phyloP scores from a whole-genome alignment of 1,140 invertebrate species.

The Drosophila nebulosa region DNA sequence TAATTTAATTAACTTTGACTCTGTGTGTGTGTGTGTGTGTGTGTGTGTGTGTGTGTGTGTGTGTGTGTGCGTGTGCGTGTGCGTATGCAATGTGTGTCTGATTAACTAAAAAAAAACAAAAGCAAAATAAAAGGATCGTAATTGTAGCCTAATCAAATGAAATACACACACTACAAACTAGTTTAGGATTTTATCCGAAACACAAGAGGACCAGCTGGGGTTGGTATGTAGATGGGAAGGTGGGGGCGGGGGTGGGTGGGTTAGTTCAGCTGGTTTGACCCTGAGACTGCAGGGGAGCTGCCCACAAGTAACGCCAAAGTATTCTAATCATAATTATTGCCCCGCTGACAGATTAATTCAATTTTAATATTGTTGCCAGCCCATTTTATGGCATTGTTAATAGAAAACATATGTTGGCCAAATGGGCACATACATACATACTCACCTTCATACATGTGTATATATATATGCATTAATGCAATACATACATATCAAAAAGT shows the following conservation, averaged over 20 bases:
- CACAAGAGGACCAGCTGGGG: background rate
- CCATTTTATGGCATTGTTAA: constrained; percentile 17
- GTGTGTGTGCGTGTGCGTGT: constrained; percentile 6
- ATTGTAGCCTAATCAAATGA: constrained; percentile 51
- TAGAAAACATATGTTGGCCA: background rate
- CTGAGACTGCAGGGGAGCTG: constrained; percentile 13
- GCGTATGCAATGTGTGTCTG: constrained; percentile 25
- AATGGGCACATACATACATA: background rate
- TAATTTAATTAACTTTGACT: constrained; percentile 76
- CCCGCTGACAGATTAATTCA: constrained; percentile 67
- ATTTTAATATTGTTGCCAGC: constrained; percentile 63
- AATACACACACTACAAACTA: constrained; percentile 21
- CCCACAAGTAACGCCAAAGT: constrained; percentile 4
- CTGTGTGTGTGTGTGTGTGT: constrained; percentile 6
- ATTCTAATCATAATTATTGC: constrained; percentile 46
- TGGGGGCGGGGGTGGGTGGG: background rate
- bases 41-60: background rate
- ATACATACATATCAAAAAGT: background rate
- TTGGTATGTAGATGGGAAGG: background rate
- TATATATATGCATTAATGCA: background rate
- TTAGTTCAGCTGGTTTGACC: constrained; percentile 9
- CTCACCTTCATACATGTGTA: background rate
- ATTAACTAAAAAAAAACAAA: constrained; percentile 45
- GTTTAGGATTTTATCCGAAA: background rate
- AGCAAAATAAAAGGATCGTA: background rate